Percentiles rank a stretch among this genome's conserved stretches.
Conservation (phyloP, 2,888 invertebrate genomes). For the Neelides folsomi region DNA sequence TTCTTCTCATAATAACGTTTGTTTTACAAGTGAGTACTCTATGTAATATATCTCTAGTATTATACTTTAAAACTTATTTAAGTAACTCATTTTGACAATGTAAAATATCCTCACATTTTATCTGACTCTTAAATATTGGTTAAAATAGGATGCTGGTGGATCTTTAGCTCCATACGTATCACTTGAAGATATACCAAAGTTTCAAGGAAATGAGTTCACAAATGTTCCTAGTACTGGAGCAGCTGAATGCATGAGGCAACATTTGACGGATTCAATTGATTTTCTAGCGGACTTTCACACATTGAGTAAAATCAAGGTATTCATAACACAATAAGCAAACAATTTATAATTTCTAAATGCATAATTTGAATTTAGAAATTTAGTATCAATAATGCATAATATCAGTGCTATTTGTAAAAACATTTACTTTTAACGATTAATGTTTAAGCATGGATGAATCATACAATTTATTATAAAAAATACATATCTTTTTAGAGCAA, state of each 20-base stretch:
- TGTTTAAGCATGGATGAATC: too few species aligned
- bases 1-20: slow-evolving; percentile 76
- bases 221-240: slow-evolving; percentile 54
- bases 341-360: too few species aligned
- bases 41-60: neutral
- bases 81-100: too few species aligned
- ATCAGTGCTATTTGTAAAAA: too few species aligned
- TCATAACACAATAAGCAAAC: too few species aligned
- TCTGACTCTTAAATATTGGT: neutral
- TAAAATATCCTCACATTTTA: too few species aligned
- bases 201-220: slow-evolving; percentile 35
- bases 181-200: slow-evolving; percentile 45
- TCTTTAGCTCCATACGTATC: slow-evolving; percentile 63
- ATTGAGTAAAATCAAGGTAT: slow-evolving; percentile 86
- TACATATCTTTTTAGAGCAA: slow-evolving; percentile 45
- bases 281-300: slow-evolving; percentile 93
- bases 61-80: too few species aligned
- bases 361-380: too few species aligned
- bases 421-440: too few species aligned
- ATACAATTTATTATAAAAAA: slow-evolving; percentile 2
- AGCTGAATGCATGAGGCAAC: slow-evolving; percentile 83
- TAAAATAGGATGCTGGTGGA: slow-evolving; percentile 68
- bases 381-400: too few species aligned
- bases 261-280: slow-evolving; percentile 83
- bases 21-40: slow-evolving; percentile 53